These are phyloP conservation scores for Cephus cinctus DNA, from an alignment of 1,140 invertebrate species.

Conservation along the genomic window DNA sequence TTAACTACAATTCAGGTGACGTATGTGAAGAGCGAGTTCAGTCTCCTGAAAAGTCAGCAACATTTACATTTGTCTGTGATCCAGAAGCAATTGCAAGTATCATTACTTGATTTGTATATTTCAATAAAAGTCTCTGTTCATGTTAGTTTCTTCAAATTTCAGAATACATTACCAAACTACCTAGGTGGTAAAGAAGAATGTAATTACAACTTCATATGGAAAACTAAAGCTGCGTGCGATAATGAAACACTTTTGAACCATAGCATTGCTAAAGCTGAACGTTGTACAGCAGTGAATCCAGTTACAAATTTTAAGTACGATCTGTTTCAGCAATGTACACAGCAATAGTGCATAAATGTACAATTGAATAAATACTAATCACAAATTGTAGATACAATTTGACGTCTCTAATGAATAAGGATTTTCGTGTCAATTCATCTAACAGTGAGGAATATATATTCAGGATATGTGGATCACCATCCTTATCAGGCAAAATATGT, in stretches of 20 bases:
- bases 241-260: slow-evolving; percentile 32
- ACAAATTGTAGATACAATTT: slow-evolving; percentile 45
- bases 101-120: too few species aligned
- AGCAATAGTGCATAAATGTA: too few species aligned
- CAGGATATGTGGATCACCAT: slow-evolving; percentile 34
- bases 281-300: slow-evolving; percentile 38
- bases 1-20: slow-evolving; percentile 36
- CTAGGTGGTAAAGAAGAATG: slow-evolving; percentile 30
- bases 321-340: slow-evolving; percentile 1
- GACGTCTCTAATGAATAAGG: slow-evolving; percentile 22
- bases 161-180: slow-evolving; percentile 39
- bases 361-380: too few species aligned
- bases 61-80: slow-evolving; percentile 45
- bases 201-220: slow-evolving; percentile 41
- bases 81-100: slow-evolving; percentile 32
- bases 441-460: slow-evolving; percentile 30
- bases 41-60: slow-evolving; percentile 28
- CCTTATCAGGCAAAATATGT: slow-evolving; percentile 23
- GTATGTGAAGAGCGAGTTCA: slow-evolving; percentile 22
- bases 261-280: slow-evolving; percentile 25
- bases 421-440: slow-evolving; percentile 9
- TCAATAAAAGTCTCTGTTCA: background rate
- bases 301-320: slow-evolving; percentile 36
- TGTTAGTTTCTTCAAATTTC: slow-evolving; percentile 8
- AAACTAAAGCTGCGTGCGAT: slow-evolving; percentile 34